Evolutionary conservation across 2,888 invertebrate species (phyloP), one percentile per base, ranked within the genome.

Genomic region (Lasioglossum lativentre): DNA sequence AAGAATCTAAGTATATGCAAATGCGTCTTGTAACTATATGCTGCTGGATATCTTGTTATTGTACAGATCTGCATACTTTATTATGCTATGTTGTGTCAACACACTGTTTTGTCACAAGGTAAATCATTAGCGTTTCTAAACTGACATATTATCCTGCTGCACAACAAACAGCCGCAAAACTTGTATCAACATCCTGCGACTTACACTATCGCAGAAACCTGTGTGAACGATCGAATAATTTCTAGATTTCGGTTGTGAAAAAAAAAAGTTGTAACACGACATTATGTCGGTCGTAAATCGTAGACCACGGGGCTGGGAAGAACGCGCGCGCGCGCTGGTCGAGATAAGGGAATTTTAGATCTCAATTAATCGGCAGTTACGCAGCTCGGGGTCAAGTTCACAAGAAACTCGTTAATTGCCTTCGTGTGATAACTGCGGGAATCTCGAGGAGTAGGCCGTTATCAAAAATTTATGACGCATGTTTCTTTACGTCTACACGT

Each of bases 361-460:
- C 27, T 27, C 75, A 19, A 75, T 63, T 42, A 59, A 80, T 75
- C 56, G 45, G 42, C 42, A n/a, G 56, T 40, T 34, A 68, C 34
- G 47, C n/a, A 34, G n/a, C 30, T 34, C 2, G 34, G 40, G 40
- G 23, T 78, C 70, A 71, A 70, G 52, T 72, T 76, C 76, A 68
- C 23, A n/a, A n/a, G 38, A 23, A 68, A 10, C 14, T 12, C 6
- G 34, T 14, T 68, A 68, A 34, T 68, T 66, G 47, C 19, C 19
- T 10, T 19, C n/a, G 47, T 47, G 76, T 47, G 76, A 76, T 76
- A 76, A 76, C 27, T 27, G n/a, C 27, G 16, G 16, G 30, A 63
- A 56, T 38, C 59, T n/a, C 59, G 10, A 4, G 59, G 52, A 12
- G 1, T n/a, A 12, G 8, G 30, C 30, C 27, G 27, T 63, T 63